These are phyloP conservation scores for Anoncus sp. DNA, from an alignment of 2,888 invertebrate genomes.

Conservation along the genomic window DNA sequence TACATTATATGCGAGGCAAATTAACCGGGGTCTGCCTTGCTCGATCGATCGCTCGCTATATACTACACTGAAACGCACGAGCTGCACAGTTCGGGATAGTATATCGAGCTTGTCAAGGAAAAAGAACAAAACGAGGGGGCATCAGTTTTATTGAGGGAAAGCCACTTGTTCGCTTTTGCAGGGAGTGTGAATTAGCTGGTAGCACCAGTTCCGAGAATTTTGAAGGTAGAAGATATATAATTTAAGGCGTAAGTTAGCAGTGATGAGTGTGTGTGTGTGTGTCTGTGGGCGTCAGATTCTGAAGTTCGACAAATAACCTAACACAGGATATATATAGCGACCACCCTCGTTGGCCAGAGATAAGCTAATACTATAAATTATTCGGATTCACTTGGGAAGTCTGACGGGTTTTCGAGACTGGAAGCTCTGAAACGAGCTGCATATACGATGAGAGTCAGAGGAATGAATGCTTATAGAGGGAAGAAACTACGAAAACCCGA, in stretches of 20 bases:
- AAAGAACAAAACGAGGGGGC: conserved; percentile 21
- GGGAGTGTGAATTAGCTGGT: conserved; percentile 35
- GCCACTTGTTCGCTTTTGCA: conserved; percentile 24
- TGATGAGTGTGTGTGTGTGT: conserved; percentile 15
- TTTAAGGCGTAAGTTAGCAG: conserved; percentile 22
- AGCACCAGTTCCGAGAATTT: conserved; percentile 35
- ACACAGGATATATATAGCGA: conserved; percentile 49
- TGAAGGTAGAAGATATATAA: conserved; percentile 22
- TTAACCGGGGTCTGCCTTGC: no score
- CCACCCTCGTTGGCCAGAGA: conserved; percentile 47
- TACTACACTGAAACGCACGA: no score
- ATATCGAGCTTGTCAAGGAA: conserved; percentile 24
- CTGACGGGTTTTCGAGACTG: conserved; percentile 48
- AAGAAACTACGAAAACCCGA: conserved; percentile 6
- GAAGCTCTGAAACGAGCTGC: conserved; percentile 40
- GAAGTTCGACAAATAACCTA: conserved; percentile 44
- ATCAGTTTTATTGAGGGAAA: conserved; percentile 33
- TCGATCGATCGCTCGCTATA: no score
- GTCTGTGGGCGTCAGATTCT: conserved; percentile 15
- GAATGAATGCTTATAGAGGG: conserved; percentile 34
- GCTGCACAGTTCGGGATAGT: no score
- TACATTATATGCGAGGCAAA: conserved; percentile 18
- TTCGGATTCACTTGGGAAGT: conserved; percentile 65
- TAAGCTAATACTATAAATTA: conserved; percentile 70
- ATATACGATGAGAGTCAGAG: conserved; percentile 35